These are phyloP conservation scores for Baronia brevicornis DNA, from an alignment of 2,888 invertebrate species.

Conservation along the genomic window DNA sequence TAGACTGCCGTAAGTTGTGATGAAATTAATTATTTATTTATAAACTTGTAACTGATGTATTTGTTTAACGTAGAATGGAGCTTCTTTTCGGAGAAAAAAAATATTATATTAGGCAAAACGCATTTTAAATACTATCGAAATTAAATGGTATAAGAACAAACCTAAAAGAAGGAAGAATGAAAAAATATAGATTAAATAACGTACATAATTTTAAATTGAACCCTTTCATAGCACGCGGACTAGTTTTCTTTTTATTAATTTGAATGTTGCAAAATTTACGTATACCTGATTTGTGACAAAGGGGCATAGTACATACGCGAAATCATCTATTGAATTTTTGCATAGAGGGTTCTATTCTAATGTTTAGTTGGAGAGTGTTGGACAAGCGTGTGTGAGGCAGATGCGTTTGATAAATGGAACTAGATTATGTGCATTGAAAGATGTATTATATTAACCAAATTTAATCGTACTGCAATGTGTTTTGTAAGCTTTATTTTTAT, in stretches of 20 bases:
- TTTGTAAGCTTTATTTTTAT: no score
- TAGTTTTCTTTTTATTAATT: constrained; percentile 69
- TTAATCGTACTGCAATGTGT: neutral
- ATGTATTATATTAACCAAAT: no score
- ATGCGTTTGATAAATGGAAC: constrained; percentile 23
- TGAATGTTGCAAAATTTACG: constrained; percentile 71
- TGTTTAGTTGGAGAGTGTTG: constrained; percentile 39
- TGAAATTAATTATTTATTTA: no score
- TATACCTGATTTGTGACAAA: constrained; percentile 68
- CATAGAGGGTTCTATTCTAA: constrained; percentile 60
- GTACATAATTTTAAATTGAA: constrained; percentile 31
- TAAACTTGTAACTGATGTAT: no score
- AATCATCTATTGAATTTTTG: constrained; percentile 64
- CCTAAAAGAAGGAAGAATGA: no score
- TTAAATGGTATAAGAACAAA: no score
- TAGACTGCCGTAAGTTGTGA: no score
- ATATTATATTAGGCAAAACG: no score
- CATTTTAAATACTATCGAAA: no score
- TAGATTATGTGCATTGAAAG: constrained; percentile 11
- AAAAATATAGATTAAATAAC: no score
- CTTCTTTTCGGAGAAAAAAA: no score
- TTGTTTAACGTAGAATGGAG: no score
- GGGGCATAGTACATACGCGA: constrained; percentile 32
- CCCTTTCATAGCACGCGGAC: constrained; percentile 53
- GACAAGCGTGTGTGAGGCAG: constrained; percentile 26